These are phyloP conservation scores for Crioceris asparagi DNA, from an alignment of 2,888 invertebrate genomes.

Conservation along the genomic window DNA sequence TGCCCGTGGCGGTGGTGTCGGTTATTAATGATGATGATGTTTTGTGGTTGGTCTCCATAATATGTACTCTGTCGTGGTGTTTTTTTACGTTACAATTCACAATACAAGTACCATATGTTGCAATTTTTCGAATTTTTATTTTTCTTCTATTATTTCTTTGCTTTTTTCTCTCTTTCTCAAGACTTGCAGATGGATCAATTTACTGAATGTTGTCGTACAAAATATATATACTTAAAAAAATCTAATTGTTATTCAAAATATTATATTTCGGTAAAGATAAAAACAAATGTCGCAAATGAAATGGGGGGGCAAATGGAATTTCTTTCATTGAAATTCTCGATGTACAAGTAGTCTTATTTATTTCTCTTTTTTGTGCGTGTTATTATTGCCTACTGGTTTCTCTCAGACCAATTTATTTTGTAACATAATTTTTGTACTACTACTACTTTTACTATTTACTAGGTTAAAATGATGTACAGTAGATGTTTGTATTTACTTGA, in stretches of 20 bases:
- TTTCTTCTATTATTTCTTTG: not conserved
- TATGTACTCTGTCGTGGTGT: too few relatives aligned
- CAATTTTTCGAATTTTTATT: conserved; percentile 19
- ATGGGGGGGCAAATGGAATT: too few relatives aligned
- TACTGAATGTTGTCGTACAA: not conserved
- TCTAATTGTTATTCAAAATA: not conserved
- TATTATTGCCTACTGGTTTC: too few relatives aligned
- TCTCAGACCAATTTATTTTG: conserved; percentile 22
- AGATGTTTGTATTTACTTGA: conserved; percentile 25
- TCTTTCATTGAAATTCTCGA: too few relatives aligned
- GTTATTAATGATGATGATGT: too few relatives aligned
- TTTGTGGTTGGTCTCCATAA: too few relatives aligned
- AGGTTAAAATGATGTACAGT: conserved; percentile 23
- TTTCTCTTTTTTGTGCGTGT: too few relatives aligned
- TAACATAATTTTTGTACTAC: conserved; percentile 18
- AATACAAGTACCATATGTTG: conserved; percentile 39
- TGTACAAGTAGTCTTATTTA: too few relatives aligned
- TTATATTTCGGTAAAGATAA: too few relatives aligned
- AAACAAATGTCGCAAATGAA: too few relatives aligned
- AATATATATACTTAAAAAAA: not conserved
- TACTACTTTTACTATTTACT: conserved; percentile 18
- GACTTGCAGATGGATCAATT: not conserved
- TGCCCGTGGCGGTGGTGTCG: too few relatives aligned
- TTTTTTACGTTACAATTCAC: too few relatives aligned
- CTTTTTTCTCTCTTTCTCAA: not conserved